These are phyloP conservation scores for Proterorhinus semilunaris DNA, from an alignment of 2,113 vertebrate species.

Conservation along the genomic window DNA sequence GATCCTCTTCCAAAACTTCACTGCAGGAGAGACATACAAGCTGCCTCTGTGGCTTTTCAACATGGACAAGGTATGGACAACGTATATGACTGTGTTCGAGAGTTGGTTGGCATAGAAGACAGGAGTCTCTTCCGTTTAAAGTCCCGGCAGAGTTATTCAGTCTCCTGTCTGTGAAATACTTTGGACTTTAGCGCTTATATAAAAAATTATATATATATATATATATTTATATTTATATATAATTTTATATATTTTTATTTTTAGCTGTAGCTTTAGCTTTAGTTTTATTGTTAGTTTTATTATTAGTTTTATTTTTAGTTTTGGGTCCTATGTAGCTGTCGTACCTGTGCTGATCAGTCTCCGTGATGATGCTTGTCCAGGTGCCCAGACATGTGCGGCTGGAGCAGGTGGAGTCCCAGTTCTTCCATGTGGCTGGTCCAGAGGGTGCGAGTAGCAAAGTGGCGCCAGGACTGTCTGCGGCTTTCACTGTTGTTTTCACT, in stretches of 20 bases:
- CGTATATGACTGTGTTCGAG: too few species aligned
- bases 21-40: conserved; percentile 76
- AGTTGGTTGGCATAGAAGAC: too few species aligned
- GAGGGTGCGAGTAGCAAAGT: conserved; percentile 66
- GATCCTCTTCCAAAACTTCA: conserved; percentile 85
- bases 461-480: conserved; percentile 73
- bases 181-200: too few species aligned
- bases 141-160: too few species aligned
- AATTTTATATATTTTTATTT: too few species aligned
- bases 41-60: conserved; percentile 80
- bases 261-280: too few species aligned
- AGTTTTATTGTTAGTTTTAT: too few species aligned
- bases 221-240: too few species aligned
- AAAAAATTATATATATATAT: too few species aligned
- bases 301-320: too few species aligned
- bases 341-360: conserved; percentile 7
- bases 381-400: conserved; percentile 77
- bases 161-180: too few species aligned
- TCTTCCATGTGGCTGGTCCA: conserved; percentile 78
- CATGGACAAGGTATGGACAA: not conserved
- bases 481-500: conserved; percentile 80
- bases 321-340: not conserved
- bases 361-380: conserved; percentile 58
- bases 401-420: conserved; percentile 75
- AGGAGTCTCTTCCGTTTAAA: too few species aligned